Percentiles rank a stretch among this genome's conserved stretches.
Conservation (phyloP, 2,888 invertebrate genomes). For the Lordiphosa fenestrarum region DNA sequence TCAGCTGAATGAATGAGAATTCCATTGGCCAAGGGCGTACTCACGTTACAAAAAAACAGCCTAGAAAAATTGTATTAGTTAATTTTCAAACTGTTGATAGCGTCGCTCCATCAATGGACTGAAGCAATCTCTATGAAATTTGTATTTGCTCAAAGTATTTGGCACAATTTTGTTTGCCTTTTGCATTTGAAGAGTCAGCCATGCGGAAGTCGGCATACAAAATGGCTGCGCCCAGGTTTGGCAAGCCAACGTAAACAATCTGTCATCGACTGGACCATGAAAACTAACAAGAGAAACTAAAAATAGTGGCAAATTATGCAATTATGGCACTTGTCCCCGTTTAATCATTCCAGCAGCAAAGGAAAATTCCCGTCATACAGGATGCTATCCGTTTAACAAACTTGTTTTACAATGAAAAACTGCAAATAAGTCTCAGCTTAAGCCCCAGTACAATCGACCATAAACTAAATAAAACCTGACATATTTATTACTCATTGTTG, state of each 20-base stretch:
- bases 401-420: constrained; percentile 12
- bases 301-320: constrained; percentile 15
- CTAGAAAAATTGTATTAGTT: constrained; percentile 25
- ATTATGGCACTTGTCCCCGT: constrained; percentile 8
- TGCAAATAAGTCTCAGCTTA: background rate
- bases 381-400: too few species aligned
- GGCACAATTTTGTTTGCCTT: constrained; percentile 55
- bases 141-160: constrained; percentile 52
- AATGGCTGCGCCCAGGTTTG: constrained; percentile 8
- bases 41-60: too few species aligned
- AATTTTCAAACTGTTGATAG: constrained; percentile 15
- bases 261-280: background rate
- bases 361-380: constrained; percentile 1
- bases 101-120: constrained; percentile 5
- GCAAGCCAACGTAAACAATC: background rate
- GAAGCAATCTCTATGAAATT: constrained; percentile 38
- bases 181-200: constrained; percentile 42
- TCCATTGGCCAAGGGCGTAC: constrained; percentile 56
- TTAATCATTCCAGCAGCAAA: background rate
- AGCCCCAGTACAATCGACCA: constrained; percentile 20
- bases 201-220: constrained; percentile 48
- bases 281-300: constrained; percentile 2
- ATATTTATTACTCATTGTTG: constrained; percentile 55
- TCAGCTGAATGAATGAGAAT: constrained; percentile 56
- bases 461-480: constrained; percentile 22